These are phyloP conservation scores for Falco biarmicus DNA, from an alignment of 2,797 vertebrate species.

Conservation along the genomic window DNA sequence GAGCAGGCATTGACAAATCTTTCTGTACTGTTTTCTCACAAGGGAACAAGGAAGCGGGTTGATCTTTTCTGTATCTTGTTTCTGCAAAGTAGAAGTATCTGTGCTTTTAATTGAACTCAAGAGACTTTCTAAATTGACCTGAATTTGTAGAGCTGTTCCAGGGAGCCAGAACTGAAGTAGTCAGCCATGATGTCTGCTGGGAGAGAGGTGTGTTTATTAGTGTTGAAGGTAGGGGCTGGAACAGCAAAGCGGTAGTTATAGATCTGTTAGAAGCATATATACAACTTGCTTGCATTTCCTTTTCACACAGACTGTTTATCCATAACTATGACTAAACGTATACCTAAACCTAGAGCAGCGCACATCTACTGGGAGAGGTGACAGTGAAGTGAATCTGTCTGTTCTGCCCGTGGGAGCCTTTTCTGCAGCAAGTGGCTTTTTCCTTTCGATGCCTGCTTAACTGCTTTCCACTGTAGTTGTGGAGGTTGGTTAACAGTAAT, in stretches of 20 bases:
- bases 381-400: background rate
- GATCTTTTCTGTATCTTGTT: constrained; percentile 34
- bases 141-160: constrained; percentile 40
- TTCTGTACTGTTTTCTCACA: constrained; percentile 4
- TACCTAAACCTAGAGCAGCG: background rate
- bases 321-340: background rate
- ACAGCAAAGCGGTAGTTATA: background rate
- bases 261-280: background rate
- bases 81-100: constrained; percentile 34
- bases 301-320: background rate
- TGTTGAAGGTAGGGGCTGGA: background rate
- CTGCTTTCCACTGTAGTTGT: background rate
- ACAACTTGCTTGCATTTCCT: background rate
- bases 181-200: constrained; percentile 35
- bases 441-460: background rate
- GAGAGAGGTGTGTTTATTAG: constrained; percentile 13
- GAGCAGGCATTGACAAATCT: constrained; percentile 2
- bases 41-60: background rate
- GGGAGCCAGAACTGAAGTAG: constrained; percentile 41
- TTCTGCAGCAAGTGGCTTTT: background rate
- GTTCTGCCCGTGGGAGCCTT: background rate
- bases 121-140: constrained; percentile 61
- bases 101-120: constrained; percentile 65
- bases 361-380: background rate
- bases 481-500: background rate